These are phyloP conservation scores for Acomys russatus DNA, from an alignment of 2,797 vertebrate genomes.

Conservation along the genomic window DNA sequence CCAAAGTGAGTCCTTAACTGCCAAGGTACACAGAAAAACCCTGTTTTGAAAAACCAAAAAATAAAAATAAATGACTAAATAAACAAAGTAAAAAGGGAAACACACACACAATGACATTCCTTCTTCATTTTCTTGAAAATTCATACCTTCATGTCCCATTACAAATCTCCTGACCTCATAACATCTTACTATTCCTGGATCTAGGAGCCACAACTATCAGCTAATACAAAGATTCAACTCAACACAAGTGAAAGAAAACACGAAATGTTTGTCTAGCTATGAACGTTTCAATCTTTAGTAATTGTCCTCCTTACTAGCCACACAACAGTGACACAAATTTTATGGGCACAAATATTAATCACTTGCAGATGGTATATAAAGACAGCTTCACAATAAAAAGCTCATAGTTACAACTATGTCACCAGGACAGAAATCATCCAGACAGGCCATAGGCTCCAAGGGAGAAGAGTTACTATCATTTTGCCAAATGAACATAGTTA, in stretches of 20 bases:
- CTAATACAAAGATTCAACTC: background rate
- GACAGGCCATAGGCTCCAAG: background rate
- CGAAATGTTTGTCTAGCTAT: background rate
- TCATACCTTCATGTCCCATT: too few species aligned
- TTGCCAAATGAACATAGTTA: background rate
- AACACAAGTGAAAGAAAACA: background rate
- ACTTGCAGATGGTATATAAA: too few species aligned
- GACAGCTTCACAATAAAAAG: too few species aligned
- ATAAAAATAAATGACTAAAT: background rate
- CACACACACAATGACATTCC: background rate
- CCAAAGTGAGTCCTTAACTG: too few species aligned
- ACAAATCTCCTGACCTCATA: background rate
- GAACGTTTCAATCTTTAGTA: background rate
- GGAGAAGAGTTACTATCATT: background rate
- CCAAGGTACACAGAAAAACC: too few species aligned
- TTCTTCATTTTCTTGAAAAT: background rate
- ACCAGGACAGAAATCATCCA: background rate
- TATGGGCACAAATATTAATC: background rate
- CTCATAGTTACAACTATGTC: too few species aligned
- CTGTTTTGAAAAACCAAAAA: too few species aligned
- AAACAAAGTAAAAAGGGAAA: too few species aligned
- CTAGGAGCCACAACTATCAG: background rate
- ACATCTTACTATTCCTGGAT: background rate
- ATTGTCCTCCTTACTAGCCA: background rate
- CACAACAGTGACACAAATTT: background rate